Conservation (phyloP, 2,888 invertebrate genomes). For the Noctua comes region DNA sequence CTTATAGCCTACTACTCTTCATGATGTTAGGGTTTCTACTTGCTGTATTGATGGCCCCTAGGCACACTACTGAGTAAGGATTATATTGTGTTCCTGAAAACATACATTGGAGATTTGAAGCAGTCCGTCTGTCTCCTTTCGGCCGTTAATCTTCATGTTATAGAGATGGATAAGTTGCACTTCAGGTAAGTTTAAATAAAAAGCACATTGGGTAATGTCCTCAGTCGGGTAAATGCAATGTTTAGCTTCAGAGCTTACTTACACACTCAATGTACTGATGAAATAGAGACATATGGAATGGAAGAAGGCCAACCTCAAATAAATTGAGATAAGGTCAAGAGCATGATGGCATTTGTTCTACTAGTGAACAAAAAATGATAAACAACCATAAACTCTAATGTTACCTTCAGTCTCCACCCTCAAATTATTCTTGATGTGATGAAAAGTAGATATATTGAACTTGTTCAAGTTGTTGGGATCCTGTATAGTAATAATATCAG, state of each 20-base stretch:
- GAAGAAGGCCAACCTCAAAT: neutral
- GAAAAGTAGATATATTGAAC: slow-evolving; percentile 98
- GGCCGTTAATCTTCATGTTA: neutral
- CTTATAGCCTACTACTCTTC: too few relatives aligned
- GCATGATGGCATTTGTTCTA: neutral
- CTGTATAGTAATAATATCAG: slow-evolving; percentile 97
- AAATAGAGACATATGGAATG: neutral
- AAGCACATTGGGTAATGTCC: too few relatives aligned
- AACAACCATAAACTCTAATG: neutral
- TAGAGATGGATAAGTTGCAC: neutral
- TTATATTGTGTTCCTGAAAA: neutral
- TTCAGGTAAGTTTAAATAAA: too few relatives aligned
- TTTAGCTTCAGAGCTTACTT: neutral
- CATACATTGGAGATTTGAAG: neutral
- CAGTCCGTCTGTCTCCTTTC: neutral
- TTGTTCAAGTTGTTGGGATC: slow-evolving; percentile 97
- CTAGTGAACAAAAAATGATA: neutral
- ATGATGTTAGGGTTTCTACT: too few relatives aligned
- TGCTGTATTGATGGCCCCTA: too few relatives aligned
- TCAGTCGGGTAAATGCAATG: too few relatives aligned
- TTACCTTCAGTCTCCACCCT: slow-evolving; percentile 96
- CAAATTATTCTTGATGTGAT: slow-evolving; percentile 97
- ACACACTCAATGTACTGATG: neutral
- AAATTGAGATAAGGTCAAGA: neutral
- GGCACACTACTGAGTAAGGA: neutral